Conservation (phyloP, 92 coral and sea anemone species). For the Desmophyllum pertusum region DNA sequence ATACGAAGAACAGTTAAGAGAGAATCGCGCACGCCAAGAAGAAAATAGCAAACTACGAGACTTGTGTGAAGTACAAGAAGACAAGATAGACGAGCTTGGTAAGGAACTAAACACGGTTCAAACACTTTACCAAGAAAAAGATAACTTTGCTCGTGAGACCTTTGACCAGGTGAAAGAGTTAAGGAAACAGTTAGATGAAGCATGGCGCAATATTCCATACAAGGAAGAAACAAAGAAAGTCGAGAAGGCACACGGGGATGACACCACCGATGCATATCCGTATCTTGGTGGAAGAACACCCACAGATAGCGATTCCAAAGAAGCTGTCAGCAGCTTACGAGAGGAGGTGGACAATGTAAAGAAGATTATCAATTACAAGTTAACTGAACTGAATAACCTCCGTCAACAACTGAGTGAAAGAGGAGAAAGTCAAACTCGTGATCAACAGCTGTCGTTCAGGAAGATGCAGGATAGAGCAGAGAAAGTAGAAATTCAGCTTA, state of each 20-base stretch:
- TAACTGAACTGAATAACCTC: slow-evolving; percentile 8
- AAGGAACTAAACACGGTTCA: slow-evolving; percentile 26
- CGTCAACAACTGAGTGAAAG: slow-evolving; percentile 7
- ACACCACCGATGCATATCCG: slow-evolving; percentile 8
- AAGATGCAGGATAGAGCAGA: slow-evolving; percentile 31
- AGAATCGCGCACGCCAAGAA: slow-evolving; percentile 39
- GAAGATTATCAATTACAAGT: slow-evolving; percentile 25
- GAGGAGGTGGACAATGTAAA: slow-evolving; percentile 34
- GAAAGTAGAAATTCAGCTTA: slow-evolving; percentile 35
- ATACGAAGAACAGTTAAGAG: slow-evolving; percentile 38
- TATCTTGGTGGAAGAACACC: slow-evolving; percentile 10
- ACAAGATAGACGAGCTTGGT: slow-evolving; percentile 46
- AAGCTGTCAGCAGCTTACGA: slow-evolving; percentile 19
- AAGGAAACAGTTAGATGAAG: slow-evolving; percentile 43
- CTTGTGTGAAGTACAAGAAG: slow-evolving; percentile 36
- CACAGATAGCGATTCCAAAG: not conserved
- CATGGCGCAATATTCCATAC: slow-evolving; percentile 9
- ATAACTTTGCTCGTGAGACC: slow-evolving; percentile 49
- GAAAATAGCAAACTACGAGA: slow-evolving; percentile 48
- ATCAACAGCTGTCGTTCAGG: not conserved
- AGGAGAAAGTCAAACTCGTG: slow-evolving; percentile 19
- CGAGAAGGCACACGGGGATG: not conserved
- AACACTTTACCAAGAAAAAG: slow-evolving; percentile 56
- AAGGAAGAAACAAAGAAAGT: slow-evolving; percentile 21
- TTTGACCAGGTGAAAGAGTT: slow-evolving; percentile 44